These are phyloP conservation scores for Branchinecta lynchi DNA, from an alignment of 1,140 invertebrate species.

Conservation along the genomic window DNA sequence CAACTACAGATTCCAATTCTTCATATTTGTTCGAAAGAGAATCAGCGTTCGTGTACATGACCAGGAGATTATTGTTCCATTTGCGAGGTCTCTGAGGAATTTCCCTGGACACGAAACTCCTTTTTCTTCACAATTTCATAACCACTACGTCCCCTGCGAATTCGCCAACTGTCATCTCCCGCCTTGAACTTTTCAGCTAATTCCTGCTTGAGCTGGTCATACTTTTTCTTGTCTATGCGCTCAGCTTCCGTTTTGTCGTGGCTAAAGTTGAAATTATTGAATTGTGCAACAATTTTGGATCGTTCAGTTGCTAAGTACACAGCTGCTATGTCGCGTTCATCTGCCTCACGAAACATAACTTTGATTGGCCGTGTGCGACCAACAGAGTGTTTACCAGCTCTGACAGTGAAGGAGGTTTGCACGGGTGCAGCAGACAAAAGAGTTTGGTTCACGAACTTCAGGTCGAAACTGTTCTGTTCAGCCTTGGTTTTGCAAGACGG, in stretches of 20 bases:
- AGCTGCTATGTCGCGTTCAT: not conserved
- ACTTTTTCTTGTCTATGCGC: not conserved
- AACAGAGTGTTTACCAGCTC: not conserved
- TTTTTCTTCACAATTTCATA: not conserved
- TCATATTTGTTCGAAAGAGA: not conserved
- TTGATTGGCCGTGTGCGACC: not conserved
- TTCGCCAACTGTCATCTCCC: not conserved
- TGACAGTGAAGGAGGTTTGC: not conserved
- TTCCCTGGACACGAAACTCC: not conserved
- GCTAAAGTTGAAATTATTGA: conserved; percentile 1
- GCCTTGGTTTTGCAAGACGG: too few relatives aligned
- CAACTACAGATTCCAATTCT: not conserved
- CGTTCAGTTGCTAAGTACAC: not conserved
- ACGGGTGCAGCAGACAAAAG: not conserved
- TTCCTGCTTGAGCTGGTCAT: not conserved
- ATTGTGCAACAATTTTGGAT: not conserved
- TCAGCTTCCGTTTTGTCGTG: not conserved
- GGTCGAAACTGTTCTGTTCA: too few relatives aligned
- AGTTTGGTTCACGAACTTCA: too few relatives aligned
- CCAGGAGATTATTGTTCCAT: not conserved
- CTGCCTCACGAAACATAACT: not conserved
- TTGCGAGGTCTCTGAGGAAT: not conserved
- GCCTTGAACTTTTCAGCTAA: not conserved
- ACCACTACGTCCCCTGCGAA: not conserved
- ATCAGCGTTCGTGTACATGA: not conserved